A percentile compares a stretch with the other conserved stretches of the same genome.
Evolutionary conservation across 2,797 vertebrate species (phyloP).

Genomic region (Artibeus jamaicensis): DNA sequence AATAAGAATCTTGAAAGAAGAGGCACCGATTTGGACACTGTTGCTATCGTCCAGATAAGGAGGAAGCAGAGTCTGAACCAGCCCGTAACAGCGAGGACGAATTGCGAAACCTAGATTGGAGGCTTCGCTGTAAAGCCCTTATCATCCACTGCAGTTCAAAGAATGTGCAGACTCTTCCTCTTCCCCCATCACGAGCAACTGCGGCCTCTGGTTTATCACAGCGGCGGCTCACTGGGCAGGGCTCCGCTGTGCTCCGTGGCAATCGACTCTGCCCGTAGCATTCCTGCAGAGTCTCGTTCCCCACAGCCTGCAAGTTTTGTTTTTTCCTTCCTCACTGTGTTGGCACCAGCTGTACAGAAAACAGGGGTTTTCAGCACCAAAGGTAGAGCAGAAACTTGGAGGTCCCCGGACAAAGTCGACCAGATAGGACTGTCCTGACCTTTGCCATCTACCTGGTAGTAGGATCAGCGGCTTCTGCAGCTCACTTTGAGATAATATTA

Average conservation of each 20-base stretch:
- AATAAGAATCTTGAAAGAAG: not conserved
- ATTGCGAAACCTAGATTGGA: not conserved
- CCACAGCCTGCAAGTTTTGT: not conserved
- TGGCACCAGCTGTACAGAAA: not conserved
- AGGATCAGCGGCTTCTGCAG: not conserved
- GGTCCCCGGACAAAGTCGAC: not conserved
- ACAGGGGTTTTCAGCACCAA: not conserved
- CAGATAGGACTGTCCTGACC: not conserved
- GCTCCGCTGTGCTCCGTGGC: not conserved
- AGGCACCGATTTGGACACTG: not conserved
- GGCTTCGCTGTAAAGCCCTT: not conserved
- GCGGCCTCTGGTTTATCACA: not conserved
- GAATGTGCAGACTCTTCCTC: not conserved
- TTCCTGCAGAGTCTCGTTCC: not conserved
- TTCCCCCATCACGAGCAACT: not conserved
- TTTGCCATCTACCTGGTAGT: not conserved
- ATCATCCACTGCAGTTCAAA: not conserved
- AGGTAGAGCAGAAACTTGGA: not conserved
- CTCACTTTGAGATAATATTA: slow-evolving; percentile 29
- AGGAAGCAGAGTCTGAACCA: not conserved
- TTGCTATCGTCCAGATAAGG: not conserved
- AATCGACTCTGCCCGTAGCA: not conserved
- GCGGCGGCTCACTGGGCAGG: not conserved
- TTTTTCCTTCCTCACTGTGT: not conserved
- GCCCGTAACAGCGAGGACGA: not conserved